Evolutionary conservation across 92 coral and sea anemone genomes (phyloP).

Genomic region (Pocillopora meandrina): DNA sequence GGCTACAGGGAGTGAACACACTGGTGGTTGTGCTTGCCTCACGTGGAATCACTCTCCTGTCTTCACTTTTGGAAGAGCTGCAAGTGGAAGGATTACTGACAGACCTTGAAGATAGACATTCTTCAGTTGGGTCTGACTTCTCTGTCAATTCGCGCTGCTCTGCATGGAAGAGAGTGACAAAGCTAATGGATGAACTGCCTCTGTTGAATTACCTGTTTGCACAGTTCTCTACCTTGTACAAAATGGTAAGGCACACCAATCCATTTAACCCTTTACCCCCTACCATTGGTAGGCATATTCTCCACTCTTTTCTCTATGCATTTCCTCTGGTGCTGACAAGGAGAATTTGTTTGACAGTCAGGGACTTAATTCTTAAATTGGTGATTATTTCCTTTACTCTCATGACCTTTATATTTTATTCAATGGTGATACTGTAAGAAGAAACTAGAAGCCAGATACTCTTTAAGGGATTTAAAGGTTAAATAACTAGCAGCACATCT

Average conservation of each 20-base stretch:
- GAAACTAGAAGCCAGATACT: too few relatives aligned
- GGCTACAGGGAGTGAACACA: slow-evolving; percentile 85
- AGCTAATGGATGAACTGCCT: slow-evolving; percentile 70
- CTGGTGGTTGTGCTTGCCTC: slow-evolving; percentile 80
- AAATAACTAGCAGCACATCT: too few relatives aligned
- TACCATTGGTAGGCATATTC: too few relatives aligned
- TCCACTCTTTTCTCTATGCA: too few relatives aligned
- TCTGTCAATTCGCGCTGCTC: slow-evolving; percentile 74
- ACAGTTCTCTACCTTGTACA: slow-evolving; percentile 79
- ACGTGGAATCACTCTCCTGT: slow-evolving; percentile 72
- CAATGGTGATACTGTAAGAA: too few relatives aligned
- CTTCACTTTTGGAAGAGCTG: slow-evolving; percentile 81
- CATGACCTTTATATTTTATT: too few relatives aligned
- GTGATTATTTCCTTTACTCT: too few relatives aligned
- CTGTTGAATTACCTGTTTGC: slow-evolving; percentile 67
- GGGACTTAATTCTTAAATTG: too few relatives aligned
- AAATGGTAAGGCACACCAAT: slow-evolving; percentile 60
- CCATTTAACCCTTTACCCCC: too few relatives aligned
- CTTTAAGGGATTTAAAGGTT: too few relatives aligned
- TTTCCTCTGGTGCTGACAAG: too few relatives aligned
- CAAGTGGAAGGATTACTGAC: slow-evolving; percentile 80
- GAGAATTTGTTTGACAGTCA: too few relatives aligned
- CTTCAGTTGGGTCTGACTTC: slow-evolving; percentile 52
- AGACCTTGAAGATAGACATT: slow-evolving; percentile 50
- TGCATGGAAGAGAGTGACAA: slow-evolving; percentile 84